Percentiles rank a stretch among this genome's conserved stretches.
phyloP scores from a whole-genome alignment of 2,888 invertebrate genomes.

The Drosophila nr. perissopoda region DNA sequence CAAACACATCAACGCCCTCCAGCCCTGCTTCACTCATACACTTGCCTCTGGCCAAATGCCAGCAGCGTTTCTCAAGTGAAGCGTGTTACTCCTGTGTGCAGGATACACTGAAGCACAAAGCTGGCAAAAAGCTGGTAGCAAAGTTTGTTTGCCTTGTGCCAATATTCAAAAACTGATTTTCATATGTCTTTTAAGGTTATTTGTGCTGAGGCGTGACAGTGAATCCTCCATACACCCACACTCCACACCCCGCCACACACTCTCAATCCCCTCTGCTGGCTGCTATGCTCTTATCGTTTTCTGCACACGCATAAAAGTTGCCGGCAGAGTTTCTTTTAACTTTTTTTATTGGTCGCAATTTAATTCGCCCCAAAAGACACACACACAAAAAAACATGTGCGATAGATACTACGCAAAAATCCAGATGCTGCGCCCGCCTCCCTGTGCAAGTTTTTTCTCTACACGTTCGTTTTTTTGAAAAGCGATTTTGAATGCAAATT shows the following conservation, averaged over 20 bases:
- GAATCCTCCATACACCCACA: not conserved
- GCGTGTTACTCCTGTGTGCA: conserved; percentile 39
- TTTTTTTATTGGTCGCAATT: conserved; percentile 74
- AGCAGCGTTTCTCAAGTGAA: conserved; percentile 21
- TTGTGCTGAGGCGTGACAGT: conserved; percentile 52
- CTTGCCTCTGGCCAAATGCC: conserved; percentile 47
- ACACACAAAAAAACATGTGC: conserved; percentile 20
- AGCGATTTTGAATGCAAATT: conserved; percentile 79
- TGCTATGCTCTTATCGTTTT: conserved; percentile 69
- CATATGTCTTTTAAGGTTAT: conserved; percentile 78
- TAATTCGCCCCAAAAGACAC: conserved; percentile 62
- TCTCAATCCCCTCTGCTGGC: not conserved
- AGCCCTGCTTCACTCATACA: not conserved
- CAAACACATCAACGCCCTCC: conserved; percentile 18
- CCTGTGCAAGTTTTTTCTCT: conserved; percentile 39
- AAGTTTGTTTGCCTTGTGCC: conserved; percentile 70
- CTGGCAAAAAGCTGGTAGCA: conserved; percentile 44
- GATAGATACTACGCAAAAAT: conserved; percentile 36
- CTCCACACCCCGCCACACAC: not conserved
- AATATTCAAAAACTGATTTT: conserved; percentile 78
- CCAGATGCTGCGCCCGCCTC: conserved; percentile 25
- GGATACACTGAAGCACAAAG: conserved; percentile 18
- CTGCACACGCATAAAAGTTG: conserved; percentile 77
- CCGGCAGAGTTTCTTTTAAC: conserved; percentile 58
- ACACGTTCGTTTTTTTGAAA: conserved; percentile 41